phyloP scores from a whole-genome alignment of 2,797 vertebrate genomes.

The Borostomias antarcticus region DNA sequence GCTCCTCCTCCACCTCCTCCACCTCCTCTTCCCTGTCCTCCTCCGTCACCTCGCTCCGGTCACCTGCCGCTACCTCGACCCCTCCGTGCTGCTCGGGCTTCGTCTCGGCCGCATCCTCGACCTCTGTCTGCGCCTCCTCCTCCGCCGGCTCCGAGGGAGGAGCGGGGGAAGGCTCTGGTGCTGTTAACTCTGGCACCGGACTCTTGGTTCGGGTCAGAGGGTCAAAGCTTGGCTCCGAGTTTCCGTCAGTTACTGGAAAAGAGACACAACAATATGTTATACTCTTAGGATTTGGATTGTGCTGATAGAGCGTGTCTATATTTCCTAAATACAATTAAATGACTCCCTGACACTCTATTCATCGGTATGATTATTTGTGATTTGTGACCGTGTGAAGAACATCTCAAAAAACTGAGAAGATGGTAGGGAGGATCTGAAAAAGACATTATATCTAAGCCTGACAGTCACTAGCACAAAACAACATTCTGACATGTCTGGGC shows the following conservation, averaged over 20 bases:
- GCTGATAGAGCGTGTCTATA: constrained; percentile 36
- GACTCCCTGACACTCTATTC: constrained; percentile 30
- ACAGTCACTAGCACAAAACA: neutral
- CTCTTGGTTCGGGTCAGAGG: constrained; percentile 64
- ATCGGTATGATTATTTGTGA: constrained; percentile 23
- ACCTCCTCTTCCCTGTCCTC: constrained; percentile 37
- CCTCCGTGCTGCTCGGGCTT: constrained; percentile 38
- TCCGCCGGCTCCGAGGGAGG: constrained; percentile 44
- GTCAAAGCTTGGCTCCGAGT: constrained; percentile 71
- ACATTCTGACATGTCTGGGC: neutral
- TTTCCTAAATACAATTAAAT: constrained; percentile 45
- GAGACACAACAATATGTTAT: constrained; percentile 44
- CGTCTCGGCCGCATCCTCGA: constrained; percentile 47
- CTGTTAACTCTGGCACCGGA: constrained; percentile 50
- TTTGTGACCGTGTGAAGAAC: no score
- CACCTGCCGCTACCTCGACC: constrained; percentile 27
- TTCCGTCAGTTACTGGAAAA: constrained; percentile 69
- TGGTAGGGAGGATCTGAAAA: neutral
- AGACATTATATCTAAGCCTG: neutral
- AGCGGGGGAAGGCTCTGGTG: constrained; percentile 46
- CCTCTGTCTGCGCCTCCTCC: constrained; percentile 35
- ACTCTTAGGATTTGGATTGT: constrained; percentile 27
- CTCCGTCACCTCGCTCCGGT: constrained; percentile 21
- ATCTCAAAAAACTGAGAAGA: no score
- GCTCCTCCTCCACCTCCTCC: constrained; percentile 34